Evolutionary conservation across 2,797 vertebrate genomes (phyloP), one percentile per base, ranked within the genome.

Genomic region (Diglossa cyanea): DNA sequence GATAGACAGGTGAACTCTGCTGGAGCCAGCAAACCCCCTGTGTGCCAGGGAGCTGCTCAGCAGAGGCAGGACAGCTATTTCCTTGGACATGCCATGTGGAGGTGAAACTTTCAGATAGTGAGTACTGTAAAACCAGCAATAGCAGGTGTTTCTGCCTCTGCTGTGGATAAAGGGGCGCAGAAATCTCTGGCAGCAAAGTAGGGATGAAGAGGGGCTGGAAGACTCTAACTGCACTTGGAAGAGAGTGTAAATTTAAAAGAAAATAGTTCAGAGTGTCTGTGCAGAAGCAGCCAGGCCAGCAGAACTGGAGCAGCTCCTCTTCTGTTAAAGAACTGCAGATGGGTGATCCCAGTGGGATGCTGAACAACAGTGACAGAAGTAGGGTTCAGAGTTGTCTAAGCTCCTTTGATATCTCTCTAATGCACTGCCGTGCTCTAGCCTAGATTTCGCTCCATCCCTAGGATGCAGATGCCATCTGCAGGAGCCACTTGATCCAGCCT

Each of bases 401-500:
- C 75, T 74, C 35, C 75, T 83, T 47, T 79, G 67, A 17, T 45
- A 53, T 26, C 55, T 88, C 62, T 60, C 51, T 10, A 16, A 42
- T 17, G 47, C 28, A 3, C 77, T 67, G 81, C 78, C 2, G 9
- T 25, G 75, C 63, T 91, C 71, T 15, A 79, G 94, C 71, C 71
- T 50, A 39, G 78, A 47, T 91, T 80, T 73, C 50, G 12, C n/a
- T 93, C 75, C 61, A 93, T 93, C 87, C 47, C 82, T 87, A 54
- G 94, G 81, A 91, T 83, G 94, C 91, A 94, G 93, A 86, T 95
- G 95, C 96, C 96, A 94, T 74, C 94, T 96, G 89, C 96, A 95
- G 96, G 91, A 95, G 53, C 82, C 35, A n/a, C 45, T 85, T 0
- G 14, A 51, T 84, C 71, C 67, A 87, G 58, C 58, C 54, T 94